Evolutionary conservation across 2,113 vertebrate species (phyloP).

Genomic region (Ardeotis arabs): DNA sequence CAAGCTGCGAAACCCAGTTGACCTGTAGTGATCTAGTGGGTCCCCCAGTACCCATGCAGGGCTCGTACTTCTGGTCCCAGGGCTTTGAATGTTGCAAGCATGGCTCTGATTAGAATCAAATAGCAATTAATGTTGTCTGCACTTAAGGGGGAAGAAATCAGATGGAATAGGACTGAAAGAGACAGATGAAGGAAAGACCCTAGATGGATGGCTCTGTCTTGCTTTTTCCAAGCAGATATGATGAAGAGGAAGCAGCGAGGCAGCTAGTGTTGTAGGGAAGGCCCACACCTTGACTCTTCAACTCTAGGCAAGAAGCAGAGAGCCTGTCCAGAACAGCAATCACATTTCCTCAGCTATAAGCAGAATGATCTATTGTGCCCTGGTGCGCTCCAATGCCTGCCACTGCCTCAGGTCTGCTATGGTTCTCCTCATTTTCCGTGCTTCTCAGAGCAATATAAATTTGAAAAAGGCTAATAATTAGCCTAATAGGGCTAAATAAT

Average conservation of each 20-base stretch:
- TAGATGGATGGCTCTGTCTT: not conserved
- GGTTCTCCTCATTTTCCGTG: not conserved
- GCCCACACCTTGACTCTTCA: not conserved
- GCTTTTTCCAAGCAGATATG: not conserved
- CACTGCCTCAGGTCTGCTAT: not conserved
- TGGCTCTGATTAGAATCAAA: not conserved
- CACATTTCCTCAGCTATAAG: not conserved
- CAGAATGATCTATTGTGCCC: not conserved
- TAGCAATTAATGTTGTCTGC: not conserved
- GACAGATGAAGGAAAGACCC: not conserved
- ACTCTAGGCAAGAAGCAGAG: not conserved
- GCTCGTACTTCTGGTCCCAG: not conserved
- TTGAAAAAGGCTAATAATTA: not conserved
- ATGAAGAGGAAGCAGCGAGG: not conserved
- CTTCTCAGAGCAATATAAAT: not conserved
- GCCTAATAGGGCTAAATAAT: conserved; percentile 14
- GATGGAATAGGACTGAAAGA: not conserved
- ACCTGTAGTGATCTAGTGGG: not conserved
- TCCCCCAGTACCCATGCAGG: not conserved
- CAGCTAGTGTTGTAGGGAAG: not conserved
- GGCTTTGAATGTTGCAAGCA: not conserved
- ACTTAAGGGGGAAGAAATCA: not conserved
- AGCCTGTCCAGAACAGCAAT: not conserved
- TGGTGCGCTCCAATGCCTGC: not conserved
- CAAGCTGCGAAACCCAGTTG: not conserved